Base-by-base conservation (phyloP, 2,113 vertebrate species). In the Passer domesticus region DNA sequence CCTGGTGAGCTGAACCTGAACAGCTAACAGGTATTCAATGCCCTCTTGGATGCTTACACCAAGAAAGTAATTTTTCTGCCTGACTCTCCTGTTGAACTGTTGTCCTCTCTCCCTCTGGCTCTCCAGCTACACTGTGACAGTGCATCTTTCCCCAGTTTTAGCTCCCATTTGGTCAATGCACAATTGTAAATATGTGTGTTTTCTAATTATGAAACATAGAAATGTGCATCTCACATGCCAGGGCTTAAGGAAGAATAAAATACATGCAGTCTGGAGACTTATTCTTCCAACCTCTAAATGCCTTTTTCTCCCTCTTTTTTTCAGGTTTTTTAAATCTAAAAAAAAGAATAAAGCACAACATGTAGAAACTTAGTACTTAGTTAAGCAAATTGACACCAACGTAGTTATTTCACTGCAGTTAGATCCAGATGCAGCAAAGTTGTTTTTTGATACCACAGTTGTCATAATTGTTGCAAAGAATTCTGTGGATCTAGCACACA, bases 231-330 rank as follows among this genome's bases (percentile, higher is more conserved):
- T 24, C 13, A 22, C 25, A 23, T 31, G 41, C 13, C 24, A 89
- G 31, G 50, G 13, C 25, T 50, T 66, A 53, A 72, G 35, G 17
- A 83, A 78, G 5, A 37, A 27, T n/a, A 72, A 89, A 70, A n/a
- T 52, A 17, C 15, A 15, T 56, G 7, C 23, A 13, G 10, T 66
- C 28, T 66, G 35, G 35, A 70, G 19, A 52, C 11, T 31, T 62
- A 39, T 4, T 79, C 43, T 59, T 44, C 39, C 39, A 84, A 22
- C 15, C 33, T 78, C 43, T 62, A 67, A 66, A 81, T 35, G 7
- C 14, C 13, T 15, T 46, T 37, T 9, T 1, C 3, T 2, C 10
- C 4, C 2, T 2, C 47, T 53, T 27, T 15, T 15, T 47, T 33
- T 41, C 12, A 12, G 7, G 4, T 33, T 7, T 7, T 28, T 20